phyloP scores from a whole-genome alignment of 2,888 invertebrate species.

The Kryphioiulus occultus region DNA sequence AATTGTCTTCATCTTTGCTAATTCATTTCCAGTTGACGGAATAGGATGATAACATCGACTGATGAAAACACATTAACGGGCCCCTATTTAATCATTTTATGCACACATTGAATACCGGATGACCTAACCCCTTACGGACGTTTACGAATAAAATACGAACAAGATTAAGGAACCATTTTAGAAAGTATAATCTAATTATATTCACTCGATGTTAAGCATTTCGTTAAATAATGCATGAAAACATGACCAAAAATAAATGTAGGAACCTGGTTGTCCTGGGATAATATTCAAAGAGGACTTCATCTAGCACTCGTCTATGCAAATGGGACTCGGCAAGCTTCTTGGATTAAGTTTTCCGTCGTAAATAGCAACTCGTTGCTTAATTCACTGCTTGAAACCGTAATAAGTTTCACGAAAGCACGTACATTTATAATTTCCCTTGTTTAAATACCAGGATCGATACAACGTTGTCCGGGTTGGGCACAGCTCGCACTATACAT shows the following conservation, averaged over 20 bases:
- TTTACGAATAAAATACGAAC: too few species aligned
- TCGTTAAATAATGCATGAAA: too few species aligned
- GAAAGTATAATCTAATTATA: too few species aligned
- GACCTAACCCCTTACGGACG: too few species aligned
- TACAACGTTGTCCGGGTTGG: background rate
- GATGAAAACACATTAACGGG: background rate
- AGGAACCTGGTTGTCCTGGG: too few species aligned
- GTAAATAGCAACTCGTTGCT: background rate
- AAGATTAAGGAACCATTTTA: too few species aligned
- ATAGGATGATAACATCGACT: background rate
- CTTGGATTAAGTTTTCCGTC: background rate
- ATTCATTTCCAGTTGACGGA: background rate
- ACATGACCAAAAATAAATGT: too few species aligned
- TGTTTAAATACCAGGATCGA: slow-evolving; percentile 1
- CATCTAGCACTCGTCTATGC: background rate
- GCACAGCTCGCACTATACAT: background rate
- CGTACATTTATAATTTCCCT: background rate
- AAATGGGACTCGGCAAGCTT: background rate
- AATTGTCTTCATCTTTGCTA: background rate
- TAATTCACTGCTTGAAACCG: too few species aligned
- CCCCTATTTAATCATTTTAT: background rate
- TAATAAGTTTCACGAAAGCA: background rate
- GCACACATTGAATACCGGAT: too few species aligned
- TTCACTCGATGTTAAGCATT: too few species aligned
- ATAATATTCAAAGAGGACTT: background rate